Base-by-base conservation (phyloP, 1,140 invertebrate species). In the Orussus abietinus region DNA sequence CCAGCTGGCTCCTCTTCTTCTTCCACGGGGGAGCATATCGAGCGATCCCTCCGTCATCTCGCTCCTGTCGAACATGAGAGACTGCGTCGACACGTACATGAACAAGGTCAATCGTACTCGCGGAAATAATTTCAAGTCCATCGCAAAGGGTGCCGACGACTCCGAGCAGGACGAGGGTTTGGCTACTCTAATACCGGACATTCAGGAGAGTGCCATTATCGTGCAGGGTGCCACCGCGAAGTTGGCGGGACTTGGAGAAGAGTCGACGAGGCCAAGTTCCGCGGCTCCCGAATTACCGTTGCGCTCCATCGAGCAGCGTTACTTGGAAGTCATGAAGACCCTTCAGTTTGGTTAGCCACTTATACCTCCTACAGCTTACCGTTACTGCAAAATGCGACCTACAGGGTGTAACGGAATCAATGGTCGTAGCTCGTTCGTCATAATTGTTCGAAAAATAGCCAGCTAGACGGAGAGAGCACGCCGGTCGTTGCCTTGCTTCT, bases 51-150 rank as follows among this genome's bases (percentile, higher is more conserved):
- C 83, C 0, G 79, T 86, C 15, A 75, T 78, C 3, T 79, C 81
- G 10, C 74, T 95, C 25, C 73, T 96, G 1, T 79, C 80, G 14
- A 90, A 86, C 62, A 94, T 96, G 90, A 89, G 85, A 59, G 79
- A 80, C 28, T 92, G 90, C 67, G 91, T 96, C 18, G 90, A 95
- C 62, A 93, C 86, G 1, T 96, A 96, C 64, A 83, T 88, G 6
- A 59, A 65, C 30, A 74, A 72, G 29, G 72, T 74, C 3, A 70
- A 69, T 43, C 57, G 62, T 1, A 69, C 69, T 0, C 62, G 66
- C 4, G 58, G 55, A 4, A 70, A 60, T 15, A 71, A 68, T 19
- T 55, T 57, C 56, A 60, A 58, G 53, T 36, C 49, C n/a, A 14
- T 45, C 17, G 53, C 63, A 19, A 76, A 79, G 36, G 69, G 72